A percentile compares a stretch with the other conserved stretches of the same genome.
phyloP scores from a whole-genome alignment of 1,140 invertebrate species.

The Trichonephila clavata region DNA sequence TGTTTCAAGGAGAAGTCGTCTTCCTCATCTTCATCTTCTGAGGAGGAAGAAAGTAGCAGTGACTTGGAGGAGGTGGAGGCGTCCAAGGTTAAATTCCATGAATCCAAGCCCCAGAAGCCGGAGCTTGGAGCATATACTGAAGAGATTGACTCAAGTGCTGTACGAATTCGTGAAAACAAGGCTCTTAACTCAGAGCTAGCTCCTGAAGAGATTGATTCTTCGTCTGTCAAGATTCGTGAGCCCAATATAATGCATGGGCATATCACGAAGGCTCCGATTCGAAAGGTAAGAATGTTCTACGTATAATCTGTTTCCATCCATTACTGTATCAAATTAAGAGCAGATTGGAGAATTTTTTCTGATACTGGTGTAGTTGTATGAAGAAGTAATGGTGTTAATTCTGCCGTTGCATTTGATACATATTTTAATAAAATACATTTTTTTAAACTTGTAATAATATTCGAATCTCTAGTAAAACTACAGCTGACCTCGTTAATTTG shows the following conservation, averaged over 20 bases:
- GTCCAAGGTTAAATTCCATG: slow-evolving; percentile 77
- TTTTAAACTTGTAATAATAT: too few species aligned
- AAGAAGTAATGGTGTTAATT: too few species aligned
- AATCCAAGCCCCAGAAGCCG: slow-evolving; percentile 76
- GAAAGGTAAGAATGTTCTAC: slow-evolving; percentile 50
- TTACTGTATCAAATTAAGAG: too few species aligned
- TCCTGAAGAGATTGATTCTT: slow-evolving; percentile 77
- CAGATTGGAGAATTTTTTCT: too few species aligned
- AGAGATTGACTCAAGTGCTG: slow-evolving; percentile 79
- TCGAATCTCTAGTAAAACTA: too few species aligned
- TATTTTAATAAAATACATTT: too few species aligned
- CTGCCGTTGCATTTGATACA: too few species aligned
- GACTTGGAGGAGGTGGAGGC: slow-evolving; percentile 77
- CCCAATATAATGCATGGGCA: slow-evolving; percentile 73
- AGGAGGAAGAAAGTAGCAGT: slow-evolving; percentile 47
- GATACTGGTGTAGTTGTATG: too few species aligned
- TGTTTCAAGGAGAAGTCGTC: slow-evolving; percentile 35
- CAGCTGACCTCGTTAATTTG: too few species aligned
- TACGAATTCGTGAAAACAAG: slow-evolving; percentile 78
- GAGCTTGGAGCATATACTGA: slow-evolving; percentile 78
- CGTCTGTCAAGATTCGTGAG: slow-evolving; percentile 73
- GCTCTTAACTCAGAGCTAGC: slow-evolving; percentile 70
- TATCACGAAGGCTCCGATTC: slow-evolving; percentile 67
- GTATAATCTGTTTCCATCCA: not conserved
- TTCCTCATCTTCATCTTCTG: slow-evolving; percentile 12